Evolutionary conservation across 2,888 invertebrate genomes (phyloP).

Genomic region (Amphipyra berbera): DNA sequence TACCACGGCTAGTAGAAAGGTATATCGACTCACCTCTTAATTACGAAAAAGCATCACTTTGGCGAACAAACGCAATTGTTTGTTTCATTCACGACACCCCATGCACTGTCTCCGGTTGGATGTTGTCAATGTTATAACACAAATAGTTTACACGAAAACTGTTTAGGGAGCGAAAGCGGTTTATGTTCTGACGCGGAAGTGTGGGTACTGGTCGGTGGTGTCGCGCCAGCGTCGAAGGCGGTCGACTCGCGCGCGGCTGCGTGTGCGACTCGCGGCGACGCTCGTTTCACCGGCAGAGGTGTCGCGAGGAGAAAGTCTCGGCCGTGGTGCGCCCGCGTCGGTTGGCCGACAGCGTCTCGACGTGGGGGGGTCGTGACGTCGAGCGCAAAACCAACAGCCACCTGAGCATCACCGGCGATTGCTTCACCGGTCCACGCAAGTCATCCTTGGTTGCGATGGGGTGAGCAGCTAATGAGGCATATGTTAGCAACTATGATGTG

Average conservation of each 20-base stretch:
- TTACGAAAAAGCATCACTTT: conserved; percentile 76
- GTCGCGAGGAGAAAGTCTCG: conserved; percentile 90
- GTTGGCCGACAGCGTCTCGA: conserved; percentile 71
- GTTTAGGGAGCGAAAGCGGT: conserved; percentile 85
- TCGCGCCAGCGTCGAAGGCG: conserved; percentile 74
- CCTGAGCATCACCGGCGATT: conserved; percentile 69
- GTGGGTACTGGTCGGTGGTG: conserved; percentile 50
- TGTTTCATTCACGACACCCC: conserved; percentile 60
- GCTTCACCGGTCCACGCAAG: conserved; percentile 55
- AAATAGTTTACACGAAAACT: conserved; percentile 74
- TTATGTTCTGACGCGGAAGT: conserved; percentile 79
- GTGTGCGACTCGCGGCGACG: conserved; percentile 79
- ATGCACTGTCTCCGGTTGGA: conserved; percentile 62
- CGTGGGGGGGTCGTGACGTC: conserved; percentile 84
- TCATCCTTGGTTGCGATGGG: conserved; percentile 49
- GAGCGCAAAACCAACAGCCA: conserved; percentile 74
- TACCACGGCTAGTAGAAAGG: conserved; percentile 78
- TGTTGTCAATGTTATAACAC: conserved; percentile 70
- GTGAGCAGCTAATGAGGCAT: conserved; percentile 52
- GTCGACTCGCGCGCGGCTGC: conserved; percentile 83
- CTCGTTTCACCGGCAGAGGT: conserved; percentile 82
- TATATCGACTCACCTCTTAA: conserved; percentile 80
- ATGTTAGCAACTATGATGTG: conserved; percentile 25
- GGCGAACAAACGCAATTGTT: conserved; percentile 61
- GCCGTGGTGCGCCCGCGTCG: conserved; percentile 84